Evolutionary conservation across 2,888 invertebrate species (phyloP), one percentile per base, ranked within the genome.

Genomic region (Elysia crispata): DNA sequence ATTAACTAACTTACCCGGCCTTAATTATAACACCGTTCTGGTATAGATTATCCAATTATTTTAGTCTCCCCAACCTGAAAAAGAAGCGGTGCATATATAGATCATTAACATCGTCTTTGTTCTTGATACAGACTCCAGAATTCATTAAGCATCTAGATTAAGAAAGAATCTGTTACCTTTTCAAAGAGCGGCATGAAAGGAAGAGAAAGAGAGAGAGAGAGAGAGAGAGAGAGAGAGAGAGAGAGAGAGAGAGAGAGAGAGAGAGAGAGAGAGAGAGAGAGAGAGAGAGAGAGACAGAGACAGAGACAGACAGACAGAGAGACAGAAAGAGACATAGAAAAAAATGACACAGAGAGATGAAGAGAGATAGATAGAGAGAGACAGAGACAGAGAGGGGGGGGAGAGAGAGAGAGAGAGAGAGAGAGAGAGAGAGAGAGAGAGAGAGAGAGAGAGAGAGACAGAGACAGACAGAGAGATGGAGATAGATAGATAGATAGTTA

Each of bases 191-290:
- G n/a, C n/a, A n/a, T n/a, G n/a, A n/a, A n/a, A n/a, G n/a, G n/a
- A n/a, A n/a, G 50, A 33, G 67, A 67, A 30, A 67, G 76, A 20
- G 66, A 20, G 50, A 66, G 66, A 28, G 50, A 66, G 49, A 50
- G 67, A 66, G 66, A 49, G 76, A 66, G 76, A 49, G 54, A 66
- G 76, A 28, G 54, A 66, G 76, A 49, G 60, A 60, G 25, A 75
- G 57, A 62, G 8, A 30, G 20, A 75, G 15, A 75, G n/a, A 57
- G 20, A 75, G 20, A 75, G 28, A 30, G 28, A 75, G n/a, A 25
- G 33, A 72, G n/a, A 23, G 25, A 49, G n/a, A n/a, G 64, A 30
- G 41, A 33, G 76, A n/a, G 20, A 18, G 60, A 31, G 76, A 41
- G 72, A 50, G 66, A 49, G 49, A 41, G 60, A 49, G 20, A 20